Evolutionary conservation across 2,113 vertebrate species (phyloP).

Genomic region (Brachionichthys hirsutus): DNA sequence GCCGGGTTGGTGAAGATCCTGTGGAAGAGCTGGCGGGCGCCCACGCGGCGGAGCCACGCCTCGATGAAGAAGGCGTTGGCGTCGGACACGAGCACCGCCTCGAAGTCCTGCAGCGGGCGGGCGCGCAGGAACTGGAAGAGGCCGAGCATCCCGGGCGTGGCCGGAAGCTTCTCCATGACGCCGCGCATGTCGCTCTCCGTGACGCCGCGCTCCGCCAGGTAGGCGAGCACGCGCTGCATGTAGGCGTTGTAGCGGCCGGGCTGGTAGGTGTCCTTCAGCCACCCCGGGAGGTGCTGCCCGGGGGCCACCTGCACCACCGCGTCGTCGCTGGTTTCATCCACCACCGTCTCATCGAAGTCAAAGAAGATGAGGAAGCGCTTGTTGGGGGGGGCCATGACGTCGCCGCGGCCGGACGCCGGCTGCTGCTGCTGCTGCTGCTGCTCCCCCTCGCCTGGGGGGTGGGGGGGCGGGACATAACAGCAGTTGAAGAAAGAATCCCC

Average conservation of each 20-base stretch:
- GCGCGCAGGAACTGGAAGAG: slow-evolving; percentile 88
- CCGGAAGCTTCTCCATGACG: slow-evolving; percentile 86
- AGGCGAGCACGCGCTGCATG: slow-evolving; percentile 89
- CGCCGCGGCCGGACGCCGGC: slow-evolving; percentile 34
- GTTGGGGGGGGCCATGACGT: slow-evolving; percentile 75
- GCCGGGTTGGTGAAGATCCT: slow-evolving; percentile 91
- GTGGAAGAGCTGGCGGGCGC: slow-evolving; percentile 82
- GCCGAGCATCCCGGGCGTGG: slow-evolving; percentile 85
- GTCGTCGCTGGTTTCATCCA: slow-evolving; percentile 94
- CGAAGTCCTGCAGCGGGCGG: slow-evolving; percentile 83
- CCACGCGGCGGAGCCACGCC: slow-evolving; percentile 80
- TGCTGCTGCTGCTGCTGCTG: slow-evolving; percentile 15
- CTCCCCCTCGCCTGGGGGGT: slow-evolving; percentile 75
- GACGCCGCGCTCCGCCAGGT: slow-evolving; percentile 89
- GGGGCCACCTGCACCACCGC: slow-evolving; percentile 83
- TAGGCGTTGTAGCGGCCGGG: slow-evolving; percentile 90
- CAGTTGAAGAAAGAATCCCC: slow-evolving; percentile 77
- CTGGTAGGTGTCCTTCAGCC: slow-evolving; percentile 84
- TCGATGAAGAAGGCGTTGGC: slow-evolving; percentile 93
- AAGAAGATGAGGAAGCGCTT: slow-evolving; percentile 90
- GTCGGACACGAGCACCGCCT: slow-evolving; percentile 91
- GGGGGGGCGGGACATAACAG: slow-evolving; percentile 77
- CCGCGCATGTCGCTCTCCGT: slow-evolving; percentile 79
- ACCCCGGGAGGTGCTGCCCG: slow-evolving; percentile 81
- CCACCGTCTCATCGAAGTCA: slow-evolving; percentile 95